Evolutionary conservation across 2,113 vertebrate genomes (phyloP).

Genomic region (Aythya baeri): DNA sequence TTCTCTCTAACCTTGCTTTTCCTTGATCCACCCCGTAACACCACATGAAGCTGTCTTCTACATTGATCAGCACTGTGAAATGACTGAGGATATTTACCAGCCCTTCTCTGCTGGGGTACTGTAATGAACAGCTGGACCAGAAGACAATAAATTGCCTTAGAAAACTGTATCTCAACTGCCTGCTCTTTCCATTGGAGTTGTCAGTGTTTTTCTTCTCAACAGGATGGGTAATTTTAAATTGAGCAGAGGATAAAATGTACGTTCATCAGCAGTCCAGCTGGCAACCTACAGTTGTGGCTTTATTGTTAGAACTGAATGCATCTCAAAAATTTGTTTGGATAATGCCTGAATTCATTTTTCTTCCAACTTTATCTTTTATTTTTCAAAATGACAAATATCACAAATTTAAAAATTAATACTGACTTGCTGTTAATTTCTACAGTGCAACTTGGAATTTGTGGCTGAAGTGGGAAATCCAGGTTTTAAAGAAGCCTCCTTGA

Average conservation of each 20-base stretch:
- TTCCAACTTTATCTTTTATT: not conserved
- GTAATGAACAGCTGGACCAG: not conserved
- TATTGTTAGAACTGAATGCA: not conserved
- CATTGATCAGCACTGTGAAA: accelerated
- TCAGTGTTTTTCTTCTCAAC: not conserved
- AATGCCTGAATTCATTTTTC: not conserved
- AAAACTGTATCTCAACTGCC: not conserved
- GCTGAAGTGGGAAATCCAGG: not conserved
- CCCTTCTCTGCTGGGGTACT: not conserved
- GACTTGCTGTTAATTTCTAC: not conserved
- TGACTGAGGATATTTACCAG: not conserved
- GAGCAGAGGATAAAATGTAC: not conserved
- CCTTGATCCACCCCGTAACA: not conserved
- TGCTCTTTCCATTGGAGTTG: not conserved
- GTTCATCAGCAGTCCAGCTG: not conserved
- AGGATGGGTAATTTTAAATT: not conserved
- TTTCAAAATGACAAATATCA: not conserved
- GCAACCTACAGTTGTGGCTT: not conserved
- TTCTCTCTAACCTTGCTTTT: not conserved
- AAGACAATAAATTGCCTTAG: not conserved
- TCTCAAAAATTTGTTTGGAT: not conserved
- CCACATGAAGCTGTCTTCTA: not conserved
- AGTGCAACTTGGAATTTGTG: not conserved
- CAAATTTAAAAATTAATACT: not conserved
- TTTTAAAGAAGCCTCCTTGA: not conserved